Conservation (phyloP, 2,888 invertebrate genomes). For the Pyrrhosoma nymphula region DNA sequence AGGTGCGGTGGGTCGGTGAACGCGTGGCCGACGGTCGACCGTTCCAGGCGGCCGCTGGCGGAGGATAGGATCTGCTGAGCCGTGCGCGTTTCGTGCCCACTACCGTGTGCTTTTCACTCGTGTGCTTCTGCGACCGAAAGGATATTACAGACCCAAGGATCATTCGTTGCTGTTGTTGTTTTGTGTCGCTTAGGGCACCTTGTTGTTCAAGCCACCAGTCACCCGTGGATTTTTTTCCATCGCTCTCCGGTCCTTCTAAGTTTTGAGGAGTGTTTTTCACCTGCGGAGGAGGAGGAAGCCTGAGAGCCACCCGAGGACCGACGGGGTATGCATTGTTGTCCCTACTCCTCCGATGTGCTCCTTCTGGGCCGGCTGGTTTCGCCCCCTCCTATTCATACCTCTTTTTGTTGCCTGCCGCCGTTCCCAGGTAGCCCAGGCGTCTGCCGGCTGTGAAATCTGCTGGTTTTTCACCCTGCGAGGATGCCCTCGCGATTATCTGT, state of each 20-base stretch:
- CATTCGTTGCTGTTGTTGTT: background rate
- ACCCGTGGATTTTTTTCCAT: background rate
- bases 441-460: background rate
- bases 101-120: background rate
- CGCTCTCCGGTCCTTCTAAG: background rate
- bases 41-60: constrained; percentile 5
- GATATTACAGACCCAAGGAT: background rate
- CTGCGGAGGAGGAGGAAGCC: background rate
- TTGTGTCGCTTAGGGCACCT: background rate
- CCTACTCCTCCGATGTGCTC: background rate
- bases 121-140: background rate
- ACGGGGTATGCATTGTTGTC: background rate
- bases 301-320: background rate
- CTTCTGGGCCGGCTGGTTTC: background rate
- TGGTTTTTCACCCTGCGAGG: background rate
- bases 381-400: background rate
- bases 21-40: constrained; percentile 3
- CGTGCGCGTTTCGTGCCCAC: background rate
- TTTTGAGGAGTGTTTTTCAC: background rate
- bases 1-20: background rate
- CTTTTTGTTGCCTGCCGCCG: background rate
- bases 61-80: background rate
- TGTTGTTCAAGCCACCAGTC: background rate
- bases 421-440: background rate
- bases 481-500: background rate